Base-by-base conservation (phyloP, 2,888 invertebrate genomes). In the Xylota segnis region DNA sequence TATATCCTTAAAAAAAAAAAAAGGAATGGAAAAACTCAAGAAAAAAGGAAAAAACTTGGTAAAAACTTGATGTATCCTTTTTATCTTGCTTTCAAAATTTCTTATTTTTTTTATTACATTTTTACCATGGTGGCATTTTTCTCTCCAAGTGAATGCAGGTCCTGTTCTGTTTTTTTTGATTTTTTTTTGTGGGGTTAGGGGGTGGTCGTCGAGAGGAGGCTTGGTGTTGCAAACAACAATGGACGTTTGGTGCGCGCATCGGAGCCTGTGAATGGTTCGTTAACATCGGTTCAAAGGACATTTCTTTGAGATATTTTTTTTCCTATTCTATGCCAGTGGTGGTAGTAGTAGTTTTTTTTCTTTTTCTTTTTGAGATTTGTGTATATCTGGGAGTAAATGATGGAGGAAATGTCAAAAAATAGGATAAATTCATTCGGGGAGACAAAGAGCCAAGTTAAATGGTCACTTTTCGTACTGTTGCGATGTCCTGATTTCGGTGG, bases 201-300 rank as follows among this genome's bases (percentile, higher is more conserved):
- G 63, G 37, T 14, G 52, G 54, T n/a, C 5, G 7, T 9, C 6
- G 37, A 56, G 58, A 9, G 10, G 37, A 9, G 12, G 37, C 23
- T 74, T 71, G 59, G 71, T 77, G 54, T 45, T 59, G 71, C 56
- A 66, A 34, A 75, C 59, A 76, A 82, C 82, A 86, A 82, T 72
- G 72, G 68, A 72, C 81, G 71, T 82, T 86, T 86, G 65, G 56
- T 82, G 81, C 72, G 76, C 86, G 75, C 86, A 86, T 82, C 59
- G 82, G 72, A 77, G 82, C 76, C 81, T 82, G 82, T 86, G 86
- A 86, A 86, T 86, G 86, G 86, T 86, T 86, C 86, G 86, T 86
- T 86, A 86, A 77, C 76, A 77, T 86, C 86, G 72, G 86, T 86
- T 86, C 86, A 86, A 72, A 86, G 82, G 86, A 86, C 72, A 86